Conservation (phyloP, 2,888 invertebrate species). For the Ichneumoninae sp. region DNA sequence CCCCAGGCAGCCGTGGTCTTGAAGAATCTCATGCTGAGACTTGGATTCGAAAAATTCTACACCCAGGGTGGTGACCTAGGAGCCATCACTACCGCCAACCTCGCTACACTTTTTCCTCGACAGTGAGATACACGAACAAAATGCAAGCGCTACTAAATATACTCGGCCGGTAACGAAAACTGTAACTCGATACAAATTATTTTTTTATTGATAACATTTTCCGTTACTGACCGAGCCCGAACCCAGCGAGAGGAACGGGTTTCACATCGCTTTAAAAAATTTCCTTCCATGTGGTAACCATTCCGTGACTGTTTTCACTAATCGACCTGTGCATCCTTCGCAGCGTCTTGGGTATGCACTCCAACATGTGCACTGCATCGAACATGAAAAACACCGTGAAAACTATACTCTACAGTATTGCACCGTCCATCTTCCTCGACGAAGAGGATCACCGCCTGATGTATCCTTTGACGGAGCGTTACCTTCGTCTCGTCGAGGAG, state of each 20-base stretch:
- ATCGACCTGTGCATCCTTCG: slow-evolving; percentile 41
- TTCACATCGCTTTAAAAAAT: neutral
- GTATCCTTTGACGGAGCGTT: slow-evolving; percentile 75
- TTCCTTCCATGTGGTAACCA: neutral
- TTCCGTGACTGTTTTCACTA: slow-evolving; percentile 1
- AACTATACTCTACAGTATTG: slow-evolving; percentile 73
- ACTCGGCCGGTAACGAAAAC: neutral
- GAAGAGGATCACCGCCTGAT: slow-evolving; percentile 73
- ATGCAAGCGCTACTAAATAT: neutral
- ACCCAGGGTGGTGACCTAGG: slow-evolving; percentile 95
- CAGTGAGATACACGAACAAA: slow-evolving; percentile 76
- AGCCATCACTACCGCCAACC: slow-evolving; percentile 86
- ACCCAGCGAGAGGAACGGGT: too few relatives aligned
- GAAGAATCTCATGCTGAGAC: slow-evolving; percentile 89
- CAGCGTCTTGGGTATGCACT: slow-evolving; percentile 85
- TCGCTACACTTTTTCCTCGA: slow-evolving; percentile 88
- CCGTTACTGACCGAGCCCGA: too few relatives aligned
- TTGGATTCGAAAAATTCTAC: slow-evolving; percentile 89
- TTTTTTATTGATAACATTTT: neutral
- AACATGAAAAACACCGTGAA: slow-evolving; percentile 70
- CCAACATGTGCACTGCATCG: slow-evolving; percentile 83
- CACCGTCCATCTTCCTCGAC: slow-evolving; percentile 75
- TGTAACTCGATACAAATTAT: neutral
- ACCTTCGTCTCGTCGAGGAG: slow-evolving; percentile 72
- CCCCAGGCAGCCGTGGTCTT: slow-evolving; percentile 87